Evolutionary conservation across 1,140 invertebrate species (phyloP).

Genomic region (Globodera ellingtonae): DNA sequence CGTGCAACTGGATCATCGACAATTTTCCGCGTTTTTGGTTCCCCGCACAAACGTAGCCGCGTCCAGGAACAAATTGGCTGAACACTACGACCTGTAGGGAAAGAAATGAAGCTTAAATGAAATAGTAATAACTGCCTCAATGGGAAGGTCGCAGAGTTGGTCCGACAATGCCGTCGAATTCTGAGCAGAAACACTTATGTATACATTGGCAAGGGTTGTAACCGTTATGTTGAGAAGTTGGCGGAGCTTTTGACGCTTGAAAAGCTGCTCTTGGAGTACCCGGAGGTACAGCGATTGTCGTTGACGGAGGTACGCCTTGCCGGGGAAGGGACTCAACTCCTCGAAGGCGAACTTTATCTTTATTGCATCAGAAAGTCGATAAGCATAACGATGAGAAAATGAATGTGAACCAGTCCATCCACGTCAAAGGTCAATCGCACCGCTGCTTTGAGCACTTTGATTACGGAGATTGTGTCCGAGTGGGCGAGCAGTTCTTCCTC

Average conservation of each 20-base stretch:
- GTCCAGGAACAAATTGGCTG: slow-evolving; percentile 41
- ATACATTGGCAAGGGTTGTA: background rate
- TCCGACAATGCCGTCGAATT: slow-evolving; percentile 36
- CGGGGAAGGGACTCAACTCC: slow-evolving; percentile 69
- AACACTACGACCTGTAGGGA: slow-evolving; percentile 43
- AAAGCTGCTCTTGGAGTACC: slow-evolving; percentile 67
- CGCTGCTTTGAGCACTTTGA: slow-evolving; percentile 69
- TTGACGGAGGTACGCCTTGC: slow-evolving; percentile 65
- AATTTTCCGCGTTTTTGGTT: slow-evolving; percentile 67
- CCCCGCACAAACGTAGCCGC: slow-evolving; percentile 66
- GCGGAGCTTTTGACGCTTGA: slow-evolving; percentile 65
- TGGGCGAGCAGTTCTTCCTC: slow-evolving; percentile 67
- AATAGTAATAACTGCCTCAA: slow-evolving; percentile 28
- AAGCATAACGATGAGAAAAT: background rate
- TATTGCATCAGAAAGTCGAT: too few species aligned
- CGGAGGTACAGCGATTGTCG: slow-evolving; percentile 69
- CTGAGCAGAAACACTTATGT: background rate
- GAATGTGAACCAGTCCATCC: slow-evolving; percentile 66
- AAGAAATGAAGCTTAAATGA: background rate
- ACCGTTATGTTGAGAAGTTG: slow-evolving; percentile 52
- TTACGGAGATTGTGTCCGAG: slow-evolving; percentile 68
- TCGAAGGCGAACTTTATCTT: slow-evolving; percentile 68
- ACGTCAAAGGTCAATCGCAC: slow-evolving; percentile 68
- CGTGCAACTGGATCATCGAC: slow-evolving; percentile 63
- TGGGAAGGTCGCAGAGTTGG: slow-evolving; percentile 58